Conservation (phyloP, 2,113 vertebrate genomes). For the Excalfactoria chinensis region DNA sequence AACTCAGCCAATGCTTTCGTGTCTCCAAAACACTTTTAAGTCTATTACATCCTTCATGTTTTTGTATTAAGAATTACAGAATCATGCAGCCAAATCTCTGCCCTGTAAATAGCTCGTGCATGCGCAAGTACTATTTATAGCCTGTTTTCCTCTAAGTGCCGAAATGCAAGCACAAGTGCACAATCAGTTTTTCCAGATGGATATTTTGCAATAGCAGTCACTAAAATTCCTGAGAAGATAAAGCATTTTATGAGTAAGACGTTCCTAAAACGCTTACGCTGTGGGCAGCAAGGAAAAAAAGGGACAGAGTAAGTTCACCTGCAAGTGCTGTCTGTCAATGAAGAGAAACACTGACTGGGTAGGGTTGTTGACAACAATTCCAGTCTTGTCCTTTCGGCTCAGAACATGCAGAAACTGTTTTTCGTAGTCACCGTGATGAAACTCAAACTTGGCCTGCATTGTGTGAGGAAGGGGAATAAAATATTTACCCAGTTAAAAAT, state of each 20-base stretch:
- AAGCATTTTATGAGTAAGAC: neutral
- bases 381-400: constrained; percentile 99
- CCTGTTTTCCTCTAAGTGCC: neutral
- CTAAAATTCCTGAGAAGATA: neutral
- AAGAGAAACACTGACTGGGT: constrained; percentile 99
- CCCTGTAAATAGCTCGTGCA: neutral
- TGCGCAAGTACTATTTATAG: neutral
- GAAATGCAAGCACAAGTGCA: neutral
- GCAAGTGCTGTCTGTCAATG: constrained; percentile 98
- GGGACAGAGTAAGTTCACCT: constrained; percentile 76
- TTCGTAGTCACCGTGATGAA: constrained; percentile 99
- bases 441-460: constrained; percentile 97
- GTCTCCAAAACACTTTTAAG: neutral
- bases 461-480: neutral
- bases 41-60: neutral
- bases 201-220: neutral
- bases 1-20: neutral
- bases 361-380: constrained; percentile 91
- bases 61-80: rapidly evolving
- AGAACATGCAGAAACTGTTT: constrained; percentile 98
- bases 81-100: neutral
- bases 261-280: neutral
- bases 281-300: neutral
- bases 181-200: neutral
- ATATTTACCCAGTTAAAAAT: neutral